Percentiles rank a stretch among this genome's conserved stretches.
These are phyloP conservation scores for Conger conger DNA, from an alignment of 2,113 vertebrate species.

Conservation along the genomic window DNA sequence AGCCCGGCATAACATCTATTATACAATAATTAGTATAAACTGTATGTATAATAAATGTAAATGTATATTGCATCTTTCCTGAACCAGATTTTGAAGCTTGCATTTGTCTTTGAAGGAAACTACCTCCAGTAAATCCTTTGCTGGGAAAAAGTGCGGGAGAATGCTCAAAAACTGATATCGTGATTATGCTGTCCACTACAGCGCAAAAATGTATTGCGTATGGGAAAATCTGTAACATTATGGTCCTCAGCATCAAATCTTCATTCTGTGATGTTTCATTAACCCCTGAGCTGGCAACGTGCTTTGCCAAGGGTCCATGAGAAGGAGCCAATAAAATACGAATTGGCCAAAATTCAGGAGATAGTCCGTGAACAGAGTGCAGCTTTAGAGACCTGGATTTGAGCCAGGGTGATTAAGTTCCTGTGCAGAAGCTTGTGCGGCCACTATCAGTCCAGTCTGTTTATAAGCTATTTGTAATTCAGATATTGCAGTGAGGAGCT, in stretches of 20 bases:
- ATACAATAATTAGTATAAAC: no score
- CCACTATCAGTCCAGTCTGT: constrained; percentile 11
- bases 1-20: background rate
- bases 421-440: background rate
- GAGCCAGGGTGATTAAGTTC: constrained; percentile 25
- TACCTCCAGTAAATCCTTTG: background rate
- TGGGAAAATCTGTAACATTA: background rate
- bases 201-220: background rate
- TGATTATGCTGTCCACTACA: background rate
- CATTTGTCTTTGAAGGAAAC: background rate
- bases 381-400: constrained; percentile 5
- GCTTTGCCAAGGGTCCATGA: constrained; percentile 22
- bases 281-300: constrained; percentile 34
- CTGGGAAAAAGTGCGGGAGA: background rate
- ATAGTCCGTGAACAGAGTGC: constrained; percentile 22
- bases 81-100: background rate
- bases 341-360: constrained; percentile 29
- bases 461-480: constrained; percentile 34
- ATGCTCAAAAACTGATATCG: background rate
- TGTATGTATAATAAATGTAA: no score
- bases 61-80: background rate
- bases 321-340: constrained; percentile 36
- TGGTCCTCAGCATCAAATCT: background rate
- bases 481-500: constrained; percentile 11
- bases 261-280: background rate